Percentiles rank a stretch among this genome's conserved stretches.
These are phyloP conservation scores for Python bivittatus DNA, from an alignment of 2,113 vertebrate species.

Conservation along the genomic window DNA sequence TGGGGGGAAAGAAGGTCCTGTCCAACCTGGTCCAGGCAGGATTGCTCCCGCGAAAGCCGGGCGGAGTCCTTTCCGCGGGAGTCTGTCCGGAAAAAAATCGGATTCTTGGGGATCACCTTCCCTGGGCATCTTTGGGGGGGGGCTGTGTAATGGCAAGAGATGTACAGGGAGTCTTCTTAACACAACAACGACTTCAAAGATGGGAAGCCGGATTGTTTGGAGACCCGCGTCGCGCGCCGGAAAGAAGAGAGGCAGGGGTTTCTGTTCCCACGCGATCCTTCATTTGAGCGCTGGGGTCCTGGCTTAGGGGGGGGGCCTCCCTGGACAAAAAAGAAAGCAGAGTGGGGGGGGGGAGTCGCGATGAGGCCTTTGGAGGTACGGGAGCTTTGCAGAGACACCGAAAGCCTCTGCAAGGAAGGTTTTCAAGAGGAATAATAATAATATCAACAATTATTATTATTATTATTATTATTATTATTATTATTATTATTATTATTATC, in stretches of 20 bases:
- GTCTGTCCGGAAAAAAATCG: background rate
- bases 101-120: background rate
- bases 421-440: no score
- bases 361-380: background rate
- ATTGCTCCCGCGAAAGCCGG: background rate
- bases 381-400: background rate
- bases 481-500: background rate
- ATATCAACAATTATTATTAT: background rate
- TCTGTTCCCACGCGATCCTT: background rate
- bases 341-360: background rate
- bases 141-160: background rate
- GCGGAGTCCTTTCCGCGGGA: background rate
- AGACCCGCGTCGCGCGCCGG: background rate
- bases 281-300: background rate
- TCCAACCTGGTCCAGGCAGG: background rate
- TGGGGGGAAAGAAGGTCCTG: background rate
- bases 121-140: background rate
- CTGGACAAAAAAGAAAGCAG: background rate
- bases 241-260: background rate
- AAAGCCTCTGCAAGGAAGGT: background rate
- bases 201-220: background rate
- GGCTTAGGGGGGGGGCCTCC: no score
- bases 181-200: background rate
- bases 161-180: background rate
- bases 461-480: background rate